These are phyloP conservation scores for Mycteria americana DNA, from an alignment of 2,797 vertebrate species.

Conservation along the genomic window DNA sequence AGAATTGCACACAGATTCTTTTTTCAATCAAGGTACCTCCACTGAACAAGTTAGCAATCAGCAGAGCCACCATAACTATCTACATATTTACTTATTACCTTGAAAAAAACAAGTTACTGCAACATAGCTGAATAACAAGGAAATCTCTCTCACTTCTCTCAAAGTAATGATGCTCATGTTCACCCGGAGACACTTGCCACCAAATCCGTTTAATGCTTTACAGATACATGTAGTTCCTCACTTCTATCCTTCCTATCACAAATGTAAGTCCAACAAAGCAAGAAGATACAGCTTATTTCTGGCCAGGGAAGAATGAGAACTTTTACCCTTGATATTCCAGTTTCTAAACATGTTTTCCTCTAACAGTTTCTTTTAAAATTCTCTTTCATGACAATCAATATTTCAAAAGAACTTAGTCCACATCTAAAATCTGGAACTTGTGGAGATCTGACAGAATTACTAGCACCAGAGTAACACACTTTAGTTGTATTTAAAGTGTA, in stretches of 20 bases:
- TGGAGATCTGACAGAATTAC: neutral
- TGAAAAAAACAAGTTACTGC: neutral
- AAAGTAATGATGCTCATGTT: neutral
- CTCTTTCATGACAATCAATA: neutral
- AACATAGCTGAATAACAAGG: neutral
- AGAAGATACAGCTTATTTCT: neutral
- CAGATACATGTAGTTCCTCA: neutral
- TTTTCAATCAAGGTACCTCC: neutral
- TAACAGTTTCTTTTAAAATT: neutral
- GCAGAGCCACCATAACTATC: neutral
- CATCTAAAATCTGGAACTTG: neutral
- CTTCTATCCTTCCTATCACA: neutral
- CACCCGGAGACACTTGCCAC: neutral
- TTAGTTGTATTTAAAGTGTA: neutral
- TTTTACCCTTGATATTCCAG: neutral
- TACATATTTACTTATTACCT: neutral
- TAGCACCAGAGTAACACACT: neutral
- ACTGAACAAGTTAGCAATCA: neutral
- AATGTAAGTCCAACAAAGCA: neutral
- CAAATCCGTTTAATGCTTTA: neutral
- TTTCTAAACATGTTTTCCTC: neutral
- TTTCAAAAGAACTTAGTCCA: neutral
- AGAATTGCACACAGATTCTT: neutral
- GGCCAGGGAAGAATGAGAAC: neutral
- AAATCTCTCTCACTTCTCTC: neutral